A percentile compares a stretch with the other conserved stretches of the same genome.
phyloP scores from a whole-genome alignment of 2,888 invertebrate genomes.

The Drosophila eohydei region DNA sequence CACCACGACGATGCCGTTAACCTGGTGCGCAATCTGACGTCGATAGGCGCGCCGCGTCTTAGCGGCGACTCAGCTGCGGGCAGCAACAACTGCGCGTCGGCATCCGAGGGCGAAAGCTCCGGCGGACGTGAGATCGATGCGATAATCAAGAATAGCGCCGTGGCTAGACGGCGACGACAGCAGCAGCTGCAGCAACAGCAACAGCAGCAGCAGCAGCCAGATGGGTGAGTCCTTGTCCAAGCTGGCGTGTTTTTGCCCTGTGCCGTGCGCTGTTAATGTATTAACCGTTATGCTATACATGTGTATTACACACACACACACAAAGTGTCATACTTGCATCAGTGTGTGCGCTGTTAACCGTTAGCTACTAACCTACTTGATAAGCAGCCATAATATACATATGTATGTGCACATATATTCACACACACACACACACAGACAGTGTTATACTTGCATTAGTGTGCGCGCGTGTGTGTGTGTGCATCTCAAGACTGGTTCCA shows the following conservation, averaged over 20 bases:
- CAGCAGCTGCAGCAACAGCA: slow-evolving; percentile 41
- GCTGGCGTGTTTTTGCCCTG: slow-evolving; percentile 31
- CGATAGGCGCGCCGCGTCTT: slow-evolving; percentile 72
- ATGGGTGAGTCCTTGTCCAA: slow-evolving; percentile 85
- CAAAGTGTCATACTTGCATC: slow-evolving; percentile 2
- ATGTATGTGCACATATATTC: background rate
- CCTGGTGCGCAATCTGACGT: slow-evolving; percentile 83
- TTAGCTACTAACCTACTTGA: slow-evolving; percentile 1
- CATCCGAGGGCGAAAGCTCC: slow-evolving; percentile 86
- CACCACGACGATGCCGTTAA: slow-evolving; percentile 83
- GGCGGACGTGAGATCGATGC: slow-evolving; percentile 85
- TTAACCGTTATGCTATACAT: slow-evolving; percentile 45
- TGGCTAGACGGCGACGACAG: slow-evolving; percentile 84
- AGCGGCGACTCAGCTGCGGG: slow-evolving; percentile 6
- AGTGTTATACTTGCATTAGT: slow-evolving; percentile 3
- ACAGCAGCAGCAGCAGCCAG: slow-evolving; percentile 49
- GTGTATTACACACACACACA: background rate
- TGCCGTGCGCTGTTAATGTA: slow-evolving; percentile 50
- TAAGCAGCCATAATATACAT: slow-evolving; percentile 2
- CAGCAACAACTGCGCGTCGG: slow-evolving; percentile 72
- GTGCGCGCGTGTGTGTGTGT: slow-evolving; percentile 40
- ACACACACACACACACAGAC: background rate
- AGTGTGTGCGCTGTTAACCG: slow-evolving; percentile 27
- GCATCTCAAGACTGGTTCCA: slow-evolving; percentile 64
- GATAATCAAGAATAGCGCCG: slow-evolving; percentile 86